A percentile compares a stretch with the other conserved stretches of the same genome.
phyloP scores from a whole-genome alignment of 2,113 vertebrate genomes.

The Cebus imitator region DNA sequence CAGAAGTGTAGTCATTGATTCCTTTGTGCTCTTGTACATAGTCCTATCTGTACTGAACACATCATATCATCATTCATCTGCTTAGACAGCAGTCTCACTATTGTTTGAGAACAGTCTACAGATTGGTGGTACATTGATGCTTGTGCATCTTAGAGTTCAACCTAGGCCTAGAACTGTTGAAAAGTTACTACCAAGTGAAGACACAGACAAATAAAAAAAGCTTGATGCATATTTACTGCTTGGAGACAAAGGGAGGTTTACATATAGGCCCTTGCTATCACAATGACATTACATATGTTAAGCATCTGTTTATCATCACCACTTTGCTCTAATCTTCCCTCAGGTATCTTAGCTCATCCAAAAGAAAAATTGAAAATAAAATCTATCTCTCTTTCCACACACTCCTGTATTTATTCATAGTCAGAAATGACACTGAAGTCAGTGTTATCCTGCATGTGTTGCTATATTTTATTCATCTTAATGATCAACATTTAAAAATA shows the following conservation, averaged over 20 bases:
- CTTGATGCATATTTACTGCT: background rate
- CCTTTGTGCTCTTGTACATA: background rate
- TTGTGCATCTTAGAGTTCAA: background rate
- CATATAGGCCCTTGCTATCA: background rate
- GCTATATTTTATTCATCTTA: constrained; percentile 57
- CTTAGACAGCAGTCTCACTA: background rate
- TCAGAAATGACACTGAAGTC: constrained; percentile 7
- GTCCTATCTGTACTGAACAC: accelerated
- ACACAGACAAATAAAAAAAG: background rate
- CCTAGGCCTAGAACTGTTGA: background rate
- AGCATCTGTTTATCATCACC: constrained; percentile 33
- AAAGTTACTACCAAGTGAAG: background rate
- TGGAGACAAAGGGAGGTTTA: background rate
- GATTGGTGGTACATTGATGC: too few relatives aligned
- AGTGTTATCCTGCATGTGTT: background rate
- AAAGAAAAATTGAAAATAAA: constrained; percentile 40
- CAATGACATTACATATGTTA: background rate
- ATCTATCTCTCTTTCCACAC: constrained; percentile 26
- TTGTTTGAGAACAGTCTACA: background rate
- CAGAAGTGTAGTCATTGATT: background rate
- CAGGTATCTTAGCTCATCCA: constrained; percentile 23
- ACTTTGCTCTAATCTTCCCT: constrained; percentile 2
- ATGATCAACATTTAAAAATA: constrained; percentile 70
- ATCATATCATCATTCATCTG: background rate
- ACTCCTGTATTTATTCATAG: constrained; percentile 48